Percentiles rank a stretch among this genome's conserved stretches.
Conservation (phyloP, 92 coral and sea anemone species). For the Bergia puertoricense region DNA sequence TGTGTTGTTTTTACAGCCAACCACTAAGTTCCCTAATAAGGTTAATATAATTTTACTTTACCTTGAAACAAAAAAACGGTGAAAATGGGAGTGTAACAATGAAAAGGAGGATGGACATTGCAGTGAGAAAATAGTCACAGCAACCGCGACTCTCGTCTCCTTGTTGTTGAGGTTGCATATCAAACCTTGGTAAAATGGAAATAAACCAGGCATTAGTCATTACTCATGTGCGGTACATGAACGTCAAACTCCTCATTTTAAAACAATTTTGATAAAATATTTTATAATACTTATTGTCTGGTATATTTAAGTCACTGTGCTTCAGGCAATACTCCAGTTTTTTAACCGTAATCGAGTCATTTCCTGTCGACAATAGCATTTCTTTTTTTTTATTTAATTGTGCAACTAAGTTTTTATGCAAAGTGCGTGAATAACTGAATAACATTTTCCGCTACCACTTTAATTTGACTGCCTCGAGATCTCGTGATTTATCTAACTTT, state of each 20-base stretch:
- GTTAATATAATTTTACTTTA: neutral
- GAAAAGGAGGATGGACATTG: conserved; percentile 45
- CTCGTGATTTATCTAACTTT: too few species aligned
- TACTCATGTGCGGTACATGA: neutral
- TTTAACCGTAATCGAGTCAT: neutral
- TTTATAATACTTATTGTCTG: neutral
- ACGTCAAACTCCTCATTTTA: too few species aligned
- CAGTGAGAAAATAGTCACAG: conserved; percentile 56
- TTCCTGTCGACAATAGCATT: neutral
- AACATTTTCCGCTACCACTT: too few species aligned
- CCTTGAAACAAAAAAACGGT: conserved; percentile 66
- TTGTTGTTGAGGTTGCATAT: conserved; percentile 17
- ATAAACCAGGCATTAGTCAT: neutral
- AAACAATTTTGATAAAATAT: too few species aligned
- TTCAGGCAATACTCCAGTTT: neutral
- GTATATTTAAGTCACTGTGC: neutral
- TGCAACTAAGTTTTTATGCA: too few species aligned
- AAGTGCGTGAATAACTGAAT: too few species aligned
- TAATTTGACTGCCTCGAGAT: too few species aligned
- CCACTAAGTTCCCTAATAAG: too few species aligned
- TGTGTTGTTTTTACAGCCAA: too few species aligned
- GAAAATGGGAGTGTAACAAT: conserved; percentile 54
- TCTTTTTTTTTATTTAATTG: too few species aligned
- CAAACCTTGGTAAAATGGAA: neutral
- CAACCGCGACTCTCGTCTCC: conserved; percentile 25